A percentile compares a stretch with the other conserved stretches of the same genome.
Conservation (phyloP, 2,888 invertebrate species). For the Troilus luridus region DNA sequence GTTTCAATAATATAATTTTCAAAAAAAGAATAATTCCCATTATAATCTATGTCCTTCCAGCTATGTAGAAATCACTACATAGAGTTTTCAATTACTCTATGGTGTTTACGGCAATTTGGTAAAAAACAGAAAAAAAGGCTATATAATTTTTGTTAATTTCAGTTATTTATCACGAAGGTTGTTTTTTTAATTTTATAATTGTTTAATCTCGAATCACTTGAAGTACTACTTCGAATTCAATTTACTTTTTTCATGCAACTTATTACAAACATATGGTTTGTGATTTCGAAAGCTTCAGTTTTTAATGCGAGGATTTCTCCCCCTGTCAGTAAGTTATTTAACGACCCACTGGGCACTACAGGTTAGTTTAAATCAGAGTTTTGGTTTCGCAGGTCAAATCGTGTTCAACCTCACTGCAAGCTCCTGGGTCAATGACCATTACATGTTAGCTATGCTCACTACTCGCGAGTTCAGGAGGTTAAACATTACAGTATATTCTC, state of each 20-base stretch:
- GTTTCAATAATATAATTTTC: too few species aligned
- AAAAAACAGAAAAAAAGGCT: too few species aligned
- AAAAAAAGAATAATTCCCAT: too few species aligned
- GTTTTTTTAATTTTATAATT: too few species aligned
- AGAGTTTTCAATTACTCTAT: too few species aligned
- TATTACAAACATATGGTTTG: neutral
- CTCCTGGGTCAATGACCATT: constrained; percentile 2
- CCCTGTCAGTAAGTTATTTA: neutral
- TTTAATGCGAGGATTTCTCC: neutral
- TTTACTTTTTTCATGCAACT: neutral
- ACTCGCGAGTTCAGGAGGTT: neutral
- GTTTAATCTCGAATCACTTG: neutral
- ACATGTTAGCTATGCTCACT: neutral
- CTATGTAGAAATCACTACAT: too few species aligned
- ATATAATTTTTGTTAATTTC: too few species aligned
- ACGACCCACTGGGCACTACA: neutral
- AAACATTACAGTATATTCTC: neutral
- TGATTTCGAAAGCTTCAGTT: neutral
- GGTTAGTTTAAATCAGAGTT: constrained; percentile 7
- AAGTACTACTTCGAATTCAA: neutral
- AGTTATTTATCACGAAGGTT: neutral
- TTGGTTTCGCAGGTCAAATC: constrained; percentile 32
- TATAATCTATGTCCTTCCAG: too few species aligned
- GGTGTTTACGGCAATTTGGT: too few species aligned
- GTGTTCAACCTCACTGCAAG: neutral